Evolutionary conservation across 1,140 invertebrate genomes (phyloP).

Genomic region (Drosophila bifasciata): DNA sequence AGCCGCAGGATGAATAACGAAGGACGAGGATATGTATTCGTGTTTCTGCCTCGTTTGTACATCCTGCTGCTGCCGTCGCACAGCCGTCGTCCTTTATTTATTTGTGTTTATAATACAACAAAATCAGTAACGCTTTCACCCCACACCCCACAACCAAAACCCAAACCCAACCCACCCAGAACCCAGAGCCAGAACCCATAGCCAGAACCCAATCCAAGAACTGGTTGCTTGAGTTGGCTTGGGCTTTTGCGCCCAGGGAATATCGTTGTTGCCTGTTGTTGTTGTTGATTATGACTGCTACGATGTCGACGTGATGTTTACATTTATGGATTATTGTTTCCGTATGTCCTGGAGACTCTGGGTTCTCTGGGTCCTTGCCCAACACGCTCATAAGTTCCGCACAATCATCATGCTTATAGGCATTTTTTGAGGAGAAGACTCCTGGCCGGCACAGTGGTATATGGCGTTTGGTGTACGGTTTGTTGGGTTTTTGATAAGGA

Average conservation of each 20-base stretch:
- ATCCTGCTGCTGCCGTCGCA: constrained; percentile 77
- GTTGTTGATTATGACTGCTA: constrained; percentile 57
- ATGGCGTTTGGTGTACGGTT: not conserved
- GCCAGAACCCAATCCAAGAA: constrained; percentile 35
- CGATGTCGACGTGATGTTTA: constrained; percentile 79
- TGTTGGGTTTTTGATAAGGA: too few species aligned
- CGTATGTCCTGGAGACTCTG: constrained; percentile 52
- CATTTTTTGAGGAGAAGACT: constrained; percentile 24
- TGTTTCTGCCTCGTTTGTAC: constrained; percentile 69
- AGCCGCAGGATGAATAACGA: constrained; percentile 71
- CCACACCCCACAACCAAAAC: constrained; percentile 12
- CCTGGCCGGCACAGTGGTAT: constrained; percentile 10
- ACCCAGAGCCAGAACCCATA: too few species aligned
- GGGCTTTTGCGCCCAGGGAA: not conserved
- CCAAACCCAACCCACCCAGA: not conserved
- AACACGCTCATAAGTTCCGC: constrained; percentile 61
- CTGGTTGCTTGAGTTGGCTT: constrained; percentile 55
- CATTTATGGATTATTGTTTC: constrained; percentile 82
- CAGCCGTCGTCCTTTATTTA: constrained; percentile 75
- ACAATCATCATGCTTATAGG: constrained; percentile 77
- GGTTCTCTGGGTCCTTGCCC: constrained; percentile 19
- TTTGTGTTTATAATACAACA: constrained; percentile 83
- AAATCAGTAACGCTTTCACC: constrained; percentile 83
- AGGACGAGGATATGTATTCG: constrained; percentile 31
- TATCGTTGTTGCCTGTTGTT: too few species aligned